Evolutionary conservation across 2,888 invertebrate species (phyloP), one percentile per base, ranked within the genome.

Genomic region (Caenorhabditis sp.): DNA sequence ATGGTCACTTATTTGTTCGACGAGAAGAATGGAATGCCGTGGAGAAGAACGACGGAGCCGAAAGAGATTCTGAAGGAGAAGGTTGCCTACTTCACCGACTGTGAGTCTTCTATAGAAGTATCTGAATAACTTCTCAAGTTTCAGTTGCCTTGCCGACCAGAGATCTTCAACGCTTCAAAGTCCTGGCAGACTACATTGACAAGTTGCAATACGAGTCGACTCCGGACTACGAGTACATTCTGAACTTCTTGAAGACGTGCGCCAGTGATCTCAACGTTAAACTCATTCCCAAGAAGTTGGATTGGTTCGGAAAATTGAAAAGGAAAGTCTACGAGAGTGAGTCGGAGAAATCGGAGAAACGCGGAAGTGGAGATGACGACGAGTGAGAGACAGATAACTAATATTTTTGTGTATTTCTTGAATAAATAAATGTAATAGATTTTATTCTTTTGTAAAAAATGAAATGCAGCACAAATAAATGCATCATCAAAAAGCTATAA

Each of bases 1-100:
- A 68, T 87, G 64, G 44, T 83, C n/a, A 84, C 79, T 51, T 85
- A 87, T 56, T 41, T 85, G 22, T 66, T 85, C 28, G 87, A 87
- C 59, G 82, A 83, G 10, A 19, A 38, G 12, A 41, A 75, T 26
- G 87, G 85, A 22, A 73, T 87, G 58, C 84, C 84, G 49, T 87
- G 87, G 79, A 51, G 70, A 47, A 44, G 22, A 14, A 1, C 63
- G 35, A 0, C 5, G 26, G 64, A 70, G 1, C 44, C 70, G 10
- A 79, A 79, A 24, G 70, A 70, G 64, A 79, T 79, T 58, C 41
- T 79, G 44, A 79, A 79, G 49, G 41, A 47, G 56, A 79, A 79
- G 38, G 8, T 58, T 24, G 47, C 54, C 47, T 79, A 70, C 49
- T 79, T 79, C 64, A 63, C 14, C 10, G 51, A 22, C 8, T 79